phyloP scores from a whole-genome alignment of 2,797 vertebrate genomes.

The Aselliscus stoliczkanus region DNA sequence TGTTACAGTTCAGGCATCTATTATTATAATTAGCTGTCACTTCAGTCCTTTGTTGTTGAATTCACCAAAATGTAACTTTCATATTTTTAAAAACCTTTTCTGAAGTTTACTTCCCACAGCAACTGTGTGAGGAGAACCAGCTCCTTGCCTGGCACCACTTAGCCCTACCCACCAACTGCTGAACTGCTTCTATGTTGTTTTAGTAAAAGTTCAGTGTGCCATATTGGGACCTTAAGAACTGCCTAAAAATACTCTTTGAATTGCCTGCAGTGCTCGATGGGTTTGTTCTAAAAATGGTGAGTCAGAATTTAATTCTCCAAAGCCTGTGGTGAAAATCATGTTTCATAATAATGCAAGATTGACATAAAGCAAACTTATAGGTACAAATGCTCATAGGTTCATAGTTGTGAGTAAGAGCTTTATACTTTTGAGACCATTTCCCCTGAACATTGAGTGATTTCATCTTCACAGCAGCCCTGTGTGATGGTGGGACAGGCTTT shows the following conservation, averaged over 20 bases:
- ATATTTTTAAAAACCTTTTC: constrained; percentile 13
- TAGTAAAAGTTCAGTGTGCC: neutral
- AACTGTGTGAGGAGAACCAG: neutral
- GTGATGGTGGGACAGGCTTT: neutral
- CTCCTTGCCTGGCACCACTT: neutral
- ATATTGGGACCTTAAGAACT: neutral
- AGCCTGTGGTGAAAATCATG: neutral
- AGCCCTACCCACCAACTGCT: neutral
- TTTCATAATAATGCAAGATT: neutral
- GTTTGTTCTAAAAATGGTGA: neutral
- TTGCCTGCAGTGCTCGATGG: neutral
- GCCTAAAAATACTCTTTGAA: constrained; percentile 21
- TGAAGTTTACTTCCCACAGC: neutral
- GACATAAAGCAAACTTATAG: neutral
- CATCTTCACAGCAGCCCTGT: neutral
- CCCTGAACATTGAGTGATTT: neutral
- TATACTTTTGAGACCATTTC: neutral
- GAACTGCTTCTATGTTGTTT: neutral
- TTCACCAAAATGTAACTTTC: constrained; percentile 42
- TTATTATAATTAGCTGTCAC: constrained; percentile 62
- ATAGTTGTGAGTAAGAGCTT: neutral
- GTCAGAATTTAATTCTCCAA: neutral
- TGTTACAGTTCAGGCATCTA: neutral
- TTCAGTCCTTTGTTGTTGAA: constrained; percentile 36
- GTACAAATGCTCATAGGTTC: neutral